These are phyloP conservation scores for Echeneis naucrates DNA, from an alignment of 2,797 vertebrate species.

Conservation along the genomic window DNA sequence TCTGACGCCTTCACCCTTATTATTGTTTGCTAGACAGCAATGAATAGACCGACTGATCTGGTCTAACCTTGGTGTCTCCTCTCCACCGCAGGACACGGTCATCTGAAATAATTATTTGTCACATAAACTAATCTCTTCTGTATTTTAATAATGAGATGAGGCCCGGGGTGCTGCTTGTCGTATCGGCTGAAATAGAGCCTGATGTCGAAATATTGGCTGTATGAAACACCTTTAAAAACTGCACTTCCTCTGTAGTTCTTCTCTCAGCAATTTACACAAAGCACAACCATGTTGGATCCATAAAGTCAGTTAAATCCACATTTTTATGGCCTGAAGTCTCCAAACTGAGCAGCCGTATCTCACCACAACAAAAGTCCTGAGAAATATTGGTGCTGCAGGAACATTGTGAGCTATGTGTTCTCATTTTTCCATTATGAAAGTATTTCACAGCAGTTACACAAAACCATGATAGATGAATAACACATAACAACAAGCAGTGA, in stretches of 20 bases:
- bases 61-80: neutral
- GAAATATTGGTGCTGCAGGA: slow-evolving; percentile 3
- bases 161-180: neutral
- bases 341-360: slow-evolving; percentile 8
- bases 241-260: neutral
- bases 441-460: neutral
- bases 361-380: slow-evolving; percentile 9
- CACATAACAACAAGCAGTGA: slow-evolving; percentile 3
- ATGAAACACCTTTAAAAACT: neutral
- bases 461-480: slow-evolving; percentile 19
- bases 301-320: slow-evolving; percentile 14
- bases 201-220: neutral
- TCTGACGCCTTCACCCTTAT: neutral
- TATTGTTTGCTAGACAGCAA: neutral
- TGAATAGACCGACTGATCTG: neutral
- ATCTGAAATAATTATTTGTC: neutral
- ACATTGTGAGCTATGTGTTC: slow-evolving; percentile 5
- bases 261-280: neutral
- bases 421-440: slow-evolving; percentile 22
- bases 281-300: slow-evolving; percentile 9
- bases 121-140: neutral
- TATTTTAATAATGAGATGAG: neutral
- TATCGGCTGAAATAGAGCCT: neutral
- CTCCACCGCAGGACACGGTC: neutral
- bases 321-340: slow-evolving; percentile 10